Base-by-base conservation (phyloP, 2,113 vertebrate genomes). In the Gnathochromis pfefferi region DNA sequence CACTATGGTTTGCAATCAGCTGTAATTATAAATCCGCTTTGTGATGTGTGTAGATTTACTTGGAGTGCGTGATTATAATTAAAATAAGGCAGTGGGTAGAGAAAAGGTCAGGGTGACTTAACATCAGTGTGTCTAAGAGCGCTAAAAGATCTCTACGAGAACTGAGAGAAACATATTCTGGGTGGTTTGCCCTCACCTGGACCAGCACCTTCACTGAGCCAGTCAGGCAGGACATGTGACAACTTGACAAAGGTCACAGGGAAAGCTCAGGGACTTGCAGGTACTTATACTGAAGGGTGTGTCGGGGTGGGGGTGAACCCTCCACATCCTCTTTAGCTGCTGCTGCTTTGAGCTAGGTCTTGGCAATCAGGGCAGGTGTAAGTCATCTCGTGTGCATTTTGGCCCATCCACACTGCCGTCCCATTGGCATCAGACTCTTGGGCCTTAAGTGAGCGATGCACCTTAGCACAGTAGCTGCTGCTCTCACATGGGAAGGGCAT, bases 331-430 rank as follows among this genome's bases (percentile, higher is more conserved):
- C 82, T 49, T 92, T 88, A 94, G 93, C 65, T 88, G 84, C 86
- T 92, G 91, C 85, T 84, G 86, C 86, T 94, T 17, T 92, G 90
- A 87, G 90, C 90, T 60, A 91, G 85, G 87, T 96, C 95, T 92
- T 96, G 96, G 94, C 96, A 96, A 55, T 96, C 92, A 31, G 96
- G 96, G 85, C 96, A 96, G 87, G 94, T 96, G 94, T 96, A 97
- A 80, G 87, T 92, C 93, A 96, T 90, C 92, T 96, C 94, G 6
- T 95, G 95, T 65, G 94, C 89, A 17, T 95, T 94, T 21, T 89
- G 94, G 75, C 96, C 94, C 90, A 90, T 87, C 95, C 93, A 95
- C 80, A 95, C 89, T 21, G 80, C 94, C 21, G 89, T 85, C 88
- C 95, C 94, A 5, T 96, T 95, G 92, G 91, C 63, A 86, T 81